Evolutionary conservation across 2,888 invertebrate species (phyloP).

Genomic region (Ormyrus thymus): DNA sequence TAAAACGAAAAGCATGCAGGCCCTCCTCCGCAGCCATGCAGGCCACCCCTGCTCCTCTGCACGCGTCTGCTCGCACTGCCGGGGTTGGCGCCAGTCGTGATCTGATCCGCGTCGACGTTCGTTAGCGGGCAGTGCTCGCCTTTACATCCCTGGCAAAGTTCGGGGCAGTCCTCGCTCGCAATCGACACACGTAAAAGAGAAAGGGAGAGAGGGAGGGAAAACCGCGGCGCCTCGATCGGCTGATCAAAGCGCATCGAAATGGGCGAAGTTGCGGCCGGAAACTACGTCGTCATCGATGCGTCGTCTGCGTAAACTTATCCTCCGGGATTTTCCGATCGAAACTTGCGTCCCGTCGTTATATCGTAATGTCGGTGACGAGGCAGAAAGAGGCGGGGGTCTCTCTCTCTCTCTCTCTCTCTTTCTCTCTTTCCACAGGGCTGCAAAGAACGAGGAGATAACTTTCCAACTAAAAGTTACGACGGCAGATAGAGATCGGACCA

Average conservation of each 20-base stretch:
- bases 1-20: too few relatives aligned
- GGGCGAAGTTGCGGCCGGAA: background rate
- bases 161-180: too few relatives aligned
- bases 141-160: too few relatives aligned
- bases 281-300: background rate
- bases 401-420: background rate
- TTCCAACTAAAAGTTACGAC: slow-evolving; percentile 56
- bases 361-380: slow-evolving; percentile 10
- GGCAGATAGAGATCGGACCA: slow-evolving; percentile 47
- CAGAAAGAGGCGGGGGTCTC: background rate
- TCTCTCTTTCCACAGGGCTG: slow-evolving; percentile 24
- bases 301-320: too few relatives aligned
- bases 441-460: slow-evolving; percentile 52
- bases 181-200: too few relatives aligned
- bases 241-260: slow-evolving; percentile 43
- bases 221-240: background rate
- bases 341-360: slow-evolving; percentile 6
- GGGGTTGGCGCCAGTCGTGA: too few relatives aligned
- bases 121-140: too few relatives aligned
- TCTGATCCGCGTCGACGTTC: too few relatives aligned
- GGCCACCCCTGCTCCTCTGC: too few relatives aligned
- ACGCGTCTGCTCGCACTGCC: too few relatives aligned
- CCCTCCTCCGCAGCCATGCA: too few relatives aligned
- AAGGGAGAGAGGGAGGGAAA: background rate
- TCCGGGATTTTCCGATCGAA: slow-evolving; percentile 21